Evolutionary conservation across 2,113 vertebrate species (phyloP), one percentile per base, ranked within the genome.

Genomic region (Lophius piscatorius): DNA sequence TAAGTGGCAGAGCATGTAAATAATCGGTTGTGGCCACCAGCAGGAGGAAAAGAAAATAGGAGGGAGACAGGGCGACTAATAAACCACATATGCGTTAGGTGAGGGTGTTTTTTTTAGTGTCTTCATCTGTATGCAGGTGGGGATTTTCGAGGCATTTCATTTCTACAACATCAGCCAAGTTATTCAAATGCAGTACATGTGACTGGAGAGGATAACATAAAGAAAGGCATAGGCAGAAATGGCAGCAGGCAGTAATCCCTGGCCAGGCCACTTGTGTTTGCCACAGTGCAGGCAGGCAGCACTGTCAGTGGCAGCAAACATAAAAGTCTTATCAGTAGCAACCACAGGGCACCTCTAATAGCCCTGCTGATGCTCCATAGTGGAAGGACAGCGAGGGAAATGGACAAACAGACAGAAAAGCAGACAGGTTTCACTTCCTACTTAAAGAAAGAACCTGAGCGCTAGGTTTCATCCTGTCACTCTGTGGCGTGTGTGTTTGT

Each of bases 151-250:
- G 67, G 80, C 85, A 69, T 82, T 86, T 73, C 70, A 76, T 85
- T 83, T 82, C 75, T 78, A 88, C 82, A 75, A 84, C 87, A 88
- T 86, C 89, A 85, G 88, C 85, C 81, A 65, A 83, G 82, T 82
- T 85, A 87, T 90, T 89, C 78, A 89, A 90, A 88, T 77, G 87
- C 81, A 42, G 79, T 77, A 77, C 87, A 85, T 87, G 79, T 91
- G 90, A 89, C 81, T 86, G 84, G 76, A 83, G 78, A 80, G 86
- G 88, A 87, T 88, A 90, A 87, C 82, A 74, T 88, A 88, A 87
- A 85, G 78, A 84, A 89, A 90, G 76, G 84, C 88, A 91, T 92
- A 89, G 91, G 89, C 91, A 90, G 82, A 91, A 91, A 91, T 82
- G 88, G 86, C 84, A 88, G 90, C 83, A 85, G 85, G 86, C 84